phyloP scores from a whole-genome alignment of 2,888 invertebrate genomes.

The Elmis aenea region DNA sequence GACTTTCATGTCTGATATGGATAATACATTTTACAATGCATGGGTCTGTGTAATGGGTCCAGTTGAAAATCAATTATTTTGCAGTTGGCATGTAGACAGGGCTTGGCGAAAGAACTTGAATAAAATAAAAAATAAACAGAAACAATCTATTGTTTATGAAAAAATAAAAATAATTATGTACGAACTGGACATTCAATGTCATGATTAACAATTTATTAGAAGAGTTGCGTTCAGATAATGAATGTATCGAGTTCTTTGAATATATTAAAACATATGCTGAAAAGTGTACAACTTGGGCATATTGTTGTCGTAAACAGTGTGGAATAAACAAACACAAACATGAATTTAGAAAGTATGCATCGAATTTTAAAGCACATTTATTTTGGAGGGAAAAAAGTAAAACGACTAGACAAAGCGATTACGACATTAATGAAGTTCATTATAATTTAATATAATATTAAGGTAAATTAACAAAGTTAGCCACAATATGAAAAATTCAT shows the following conservation, averaged over 20 bases:
- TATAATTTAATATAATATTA: too few species aligned
- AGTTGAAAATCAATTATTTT: constrained; percentile 11
- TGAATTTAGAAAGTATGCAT: constrained; percentile 4
- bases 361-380: constrained; percentile 3
- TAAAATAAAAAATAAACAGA: constrained; percentile 11
- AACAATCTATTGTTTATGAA: constrained; percentile 3
- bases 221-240: background rate
- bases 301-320: constrained; percentile 2
- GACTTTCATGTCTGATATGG: constrained; percentile 26
- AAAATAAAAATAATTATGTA: constrained; percentile 1
- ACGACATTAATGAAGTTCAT: too few species aligned
- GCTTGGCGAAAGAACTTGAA: constrained; percentile 9
- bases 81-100: constrained; percentile 22
- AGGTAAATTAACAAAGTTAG: too few species aligned
- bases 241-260: constrained; percentile 3
- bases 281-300: constrained; percentile 2
- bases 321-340: constrained; percentile 8
- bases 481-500: too few species aligned
- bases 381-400: constrained; percentile 1
- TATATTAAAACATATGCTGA: background rate
- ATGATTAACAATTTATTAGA: constrained; percentile 2
- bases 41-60: constrained; percentile 20
- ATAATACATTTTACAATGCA: constrained; percentile 18
- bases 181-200: constrained; percentile 5
- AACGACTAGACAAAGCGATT: constrained; percentile 6